Conservation (phyloP, 2,888 invertebrate species). For the Eledona agricola region DNA sequence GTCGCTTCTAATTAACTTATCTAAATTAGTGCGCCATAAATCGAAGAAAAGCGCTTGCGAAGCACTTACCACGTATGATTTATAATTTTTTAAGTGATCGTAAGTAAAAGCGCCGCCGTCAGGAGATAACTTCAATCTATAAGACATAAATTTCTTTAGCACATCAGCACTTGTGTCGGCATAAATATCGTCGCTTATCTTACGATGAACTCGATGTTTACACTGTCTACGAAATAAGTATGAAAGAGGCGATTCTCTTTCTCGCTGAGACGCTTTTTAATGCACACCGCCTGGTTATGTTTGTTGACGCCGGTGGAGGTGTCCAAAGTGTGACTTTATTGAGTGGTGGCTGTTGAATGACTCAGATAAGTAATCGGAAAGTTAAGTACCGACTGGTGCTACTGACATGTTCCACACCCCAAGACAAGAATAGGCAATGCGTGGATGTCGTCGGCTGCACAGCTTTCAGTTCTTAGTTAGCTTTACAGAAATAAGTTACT, state of each 20-base stretch:
- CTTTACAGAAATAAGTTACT: neutral
- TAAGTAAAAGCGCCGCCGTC: constrained; percentile 30
- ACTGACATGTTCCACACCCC: constrained; percentile 44
- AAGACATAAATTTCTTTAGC: constrained; percentile 39
- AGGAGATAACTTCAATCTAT: constrained; percentile 40
- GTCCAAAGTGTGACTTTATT: constrained; percentile 42
- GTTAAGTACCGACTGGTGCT: constrained; percentile 44
- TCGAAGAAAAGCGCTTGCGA: constrained; percentile 15
- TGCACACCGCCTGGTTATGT: constrained; percentile 43
- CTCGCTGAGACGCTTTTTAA: constrained; percentile 40
- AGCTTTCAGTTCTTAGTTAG: neutral
- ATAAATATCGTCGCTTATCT: constrained; percentile 39
- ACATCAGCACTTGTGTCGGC: constrained; percentile 35
- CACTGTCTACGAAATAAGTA: constrained; percentile 33
- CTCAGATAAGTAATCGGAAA: constrained; percentile 45
- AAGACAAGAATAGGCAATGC: constrained; percentile 15
- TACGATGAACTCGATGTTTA: constrained; percentile 37
- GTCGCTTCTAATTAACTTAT: constrained; percentile 31
- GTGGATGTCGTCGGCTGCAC: neutral
- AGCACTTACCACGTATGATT: constrained; percentile 28
- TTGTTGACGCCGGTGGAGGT: constrained; percentile 41
- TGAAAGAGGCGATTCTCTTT: constrained; percentile 29
- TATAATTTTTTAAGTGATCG: constrained; percentile 36
- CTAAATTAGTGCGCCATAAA: constrained; percentile 33
- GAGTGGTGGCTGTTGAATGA: constrained; percentile 41